Conservation (phyloP, 2,888 invertebrate species). For the Crepidodera aurea region DNA sequence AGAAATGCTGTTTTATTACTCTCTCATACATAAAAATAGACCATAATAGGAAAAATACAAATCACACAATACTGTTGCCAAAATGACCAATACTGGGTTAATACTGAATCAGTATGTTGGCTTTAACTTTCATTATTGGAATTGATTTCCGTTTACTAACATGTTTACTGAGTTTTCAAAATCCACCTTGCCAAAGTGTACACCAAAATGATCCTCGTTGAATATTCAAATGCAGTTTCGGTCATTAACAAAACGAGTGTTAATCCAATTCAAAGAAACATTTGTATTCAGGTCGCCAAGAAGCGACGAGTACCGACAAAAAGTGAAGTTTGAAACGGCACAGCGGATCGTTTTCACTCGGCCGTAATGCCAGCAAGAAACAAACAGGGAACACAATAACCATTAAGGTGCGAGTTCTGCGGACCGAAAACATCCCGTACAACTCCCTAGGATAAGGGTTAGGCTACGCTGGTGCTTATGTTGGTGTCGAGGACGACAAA, state of each 20-base stretch:
- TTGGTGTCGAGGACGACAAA: slow-evolving; percentile 57
- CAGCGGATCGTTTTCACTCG: slow-evolving; percentile 19
- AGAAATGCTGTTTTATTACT: too few relatives aligned
- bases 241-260: not conserved
- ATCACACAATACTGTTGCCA: too few relatives aligned
- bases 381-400: slow-evolving; percentile 44
- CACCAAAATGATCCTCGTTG: not conserved
- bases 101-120: too few relatives aligned
- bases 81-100: too few relatives aligned
- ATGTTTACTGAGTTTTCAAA: too few relatives aligned
- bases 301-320: not conserved
- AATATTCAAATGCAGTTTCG: not conserved
- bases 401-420: slow-evolving; percentile 40
- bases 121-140: too few relatives aligned
- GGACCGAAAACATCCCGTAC: slow-evolving; percentile 41
- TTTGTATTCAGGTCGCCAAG: not conserved
- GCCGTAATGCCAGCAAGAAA: slow-evolving; percentile 38
- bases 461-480: slow-evolving; percentile 53
- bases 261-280: slow-evolving; percentile 1
- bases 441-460: slow-evolving; percentile 54
- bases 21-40: too few relatives aligned
- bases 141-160: too few relatives aligned
- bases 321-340: slow-evolving; percentile 4
- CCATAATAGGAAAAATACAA: too few relatives aligned
- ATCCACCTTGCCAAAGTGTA: too few relatives aligned